phyloP scores from a whole-genome alignment of 1,140 invertebrate genomes.

The Danaus plexippus region DNA sequence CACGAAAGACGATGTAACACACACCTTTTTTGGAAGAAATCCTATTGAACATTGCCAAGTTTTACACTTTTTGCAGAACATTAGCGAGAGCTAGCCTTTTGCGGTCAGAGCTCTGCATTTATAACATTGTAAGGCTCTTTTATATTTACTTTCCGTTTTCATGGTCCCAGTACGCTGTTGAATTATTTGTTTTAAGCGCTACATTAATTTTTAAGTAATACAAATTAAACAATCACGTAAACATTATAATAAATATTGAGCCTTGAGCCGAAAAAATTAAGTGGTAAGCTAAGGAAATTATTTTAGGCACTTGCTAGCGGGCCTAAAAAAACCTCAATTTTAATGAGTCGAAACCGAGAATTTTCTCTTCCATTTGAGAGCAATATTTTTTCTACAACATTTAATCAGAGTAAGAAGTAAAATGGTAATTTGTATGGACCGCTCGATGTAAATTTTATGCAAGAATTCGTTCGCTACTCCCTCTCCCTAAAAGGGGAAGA shows the following conservation, averaged over 20 bases:
- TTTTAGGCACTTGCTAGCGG: slow-evolving; percentile 23
- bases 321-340: slow-evolving; percentile 61
- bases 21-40: slow-evolving; percentile 58
- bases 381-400: slow-evolving; percentile 72
- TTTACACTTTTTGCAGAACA: slow-evolving; percentile 36
- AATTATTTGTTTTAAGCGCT: not conserved
- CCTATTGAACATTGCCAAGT: slow-evolving; percentile 45
- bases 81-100: slow-evolving; percentile 21
- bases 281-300: slow-evolving; percentile 46
- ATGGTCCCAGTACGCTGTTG: no score
- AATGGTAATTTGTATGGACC: slow-evolving; percentile 72
- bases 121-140: slow-evolving; percentile 5
- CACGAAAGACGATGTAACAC: slow-evolving; percentile 50
- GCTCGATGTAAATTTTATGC: slow-evolving; percentile 71
- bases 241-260: slow-evolving; percentile 23
- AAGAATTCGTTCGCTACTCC: slow-evolving; percentile 60
- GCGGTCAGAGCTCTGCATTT: slow-evolving; percentile 15
- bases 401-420: slow-evolving; percentile 70
- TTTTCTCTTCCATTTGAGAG: slow-evolving; percentile 67
- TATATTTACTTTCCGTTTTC: slow-evolving; percentile 12
- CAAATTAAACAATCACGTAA: slow-evolving; percentile 38
- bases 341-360: slow-evolving; percentile 68
- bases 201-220: slow-evolving; percentile 26
- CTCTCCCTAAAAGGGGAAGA: slow-evolving; percentile 64
- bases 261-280: slow-evolving; percentile 31